Conservation (phyloP, 53 echinoderm and acorn worm genomes). For the Patiria pectinifera region DNA sequence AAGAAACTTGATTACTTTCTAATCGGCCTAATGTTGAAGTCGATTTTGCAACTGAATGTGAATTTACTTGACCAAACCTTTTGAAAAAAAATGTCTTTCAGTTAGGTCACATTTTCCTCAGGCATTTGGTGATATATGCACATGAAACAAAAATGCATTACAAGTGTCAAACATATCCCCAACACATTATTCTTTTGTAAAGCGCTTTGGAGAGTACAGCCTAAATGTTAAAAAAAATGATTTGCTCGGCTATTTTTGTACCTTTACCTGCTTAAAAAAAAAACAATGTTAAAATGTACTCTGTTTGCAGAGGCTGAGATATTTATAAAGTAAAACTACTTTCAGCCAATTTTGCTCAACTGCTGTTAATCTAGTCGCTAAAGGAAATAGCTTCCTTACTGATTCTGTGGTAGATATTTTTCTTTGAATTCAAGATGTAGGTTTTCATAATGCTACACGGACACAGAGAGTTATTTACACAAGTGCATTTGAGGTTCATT, state of each 20-base stretch:
- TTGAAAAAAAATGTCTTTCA: neutral
- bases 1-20: neutral
- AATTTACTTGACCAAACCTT: neutral
- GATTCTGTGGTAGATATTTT: neutral
- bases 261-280: too few relatives aligned
- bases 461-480: neutral
- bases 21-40: too few relatives aligned
- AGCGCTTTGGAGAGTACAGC: too few relatives aligned
- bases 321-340: neutral
- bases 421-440: neutral
- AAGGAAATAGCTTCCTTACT: neutral
- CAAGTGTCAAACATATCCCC: too few relatives aligned
- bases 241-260: too few relatives aligned
- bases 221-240: too few relatives aligned
- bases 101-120: neutral
- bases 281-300: too few relatives aligned
- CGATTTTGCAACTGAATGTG: too few relatives aligned
- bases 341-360: neutral
- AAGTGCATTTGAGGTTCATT: neutral
- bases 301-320: too few relatives aligned
- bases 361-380: too few relatives aligned
- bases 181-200: too few relatives aligned
- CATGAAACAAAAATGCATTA: neutral
- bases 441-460: neutral
- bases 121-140: neutral